phyloP scores from a whole-genome alignment of 2,797 vertebrate species.

The Balearica regulorum region DNA sequence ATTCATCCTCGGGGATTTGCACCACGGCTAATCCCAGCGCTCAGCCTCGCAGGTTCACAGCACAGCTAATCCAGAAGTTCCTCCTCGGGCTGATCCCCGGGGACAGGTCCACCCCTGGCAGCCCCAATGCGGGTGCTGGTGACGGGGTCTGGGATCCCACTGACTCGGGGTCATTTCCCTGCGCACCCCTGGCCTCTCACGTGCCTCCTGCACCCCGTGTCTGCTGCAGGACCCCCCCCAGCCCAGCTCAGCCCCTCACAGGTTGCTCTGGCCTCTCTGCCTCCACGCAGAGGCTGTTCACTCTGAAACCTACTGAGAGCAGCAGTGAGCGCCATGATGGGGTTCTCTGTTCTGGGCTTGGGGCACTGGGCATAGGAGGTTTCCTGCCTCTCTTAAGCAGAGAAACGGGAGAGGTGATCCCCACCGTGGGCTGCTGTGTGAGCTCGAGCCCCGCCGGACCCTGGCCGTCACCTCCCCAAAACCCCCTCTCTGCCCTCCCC shows the following conservation, averaged over 20 bases:
- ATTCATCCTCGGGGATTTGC: neutral
- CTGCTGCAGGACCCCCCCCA: neutral
- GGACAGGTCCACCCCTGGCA: neutral
- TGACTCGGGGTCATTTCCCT: neutral
- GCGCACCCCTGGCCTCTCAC: accelerated
- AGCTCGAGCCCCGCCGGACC: neutral
- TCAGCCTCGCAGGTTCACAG: neutral
- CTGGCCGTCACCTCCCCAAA: accelerated
- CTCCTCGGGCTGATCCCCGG: neutral
- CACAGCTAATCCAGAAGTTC: neutral
- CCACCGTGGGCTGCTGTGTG: accelerated
- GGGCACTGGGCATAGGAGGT: accelerated
- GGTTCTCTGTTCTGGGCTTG: neutral
- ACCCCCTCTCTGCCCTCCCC: neutral
- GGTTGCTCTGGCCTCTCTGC: neutral
- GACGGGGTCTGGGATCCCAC: neutral
- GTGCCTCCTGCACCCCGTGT: accelerated
- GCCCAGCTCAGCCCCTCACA: neutral
- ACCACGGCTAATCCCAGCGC: too few species aligned
- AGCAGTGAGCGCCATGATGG: accelerated
- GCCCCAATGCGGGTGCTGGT: accelerated
- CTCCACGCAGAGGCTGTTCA: neutral
- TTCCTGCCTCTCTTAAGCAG: neutral
- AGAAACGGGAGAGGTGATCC: neutral
- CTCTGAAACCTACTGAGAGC: neutral